phyloP scores from a whole-genome alignment of 1,140 invertebrate species.

The Pachyrhynchus sulphureomaculatus region DNA sequence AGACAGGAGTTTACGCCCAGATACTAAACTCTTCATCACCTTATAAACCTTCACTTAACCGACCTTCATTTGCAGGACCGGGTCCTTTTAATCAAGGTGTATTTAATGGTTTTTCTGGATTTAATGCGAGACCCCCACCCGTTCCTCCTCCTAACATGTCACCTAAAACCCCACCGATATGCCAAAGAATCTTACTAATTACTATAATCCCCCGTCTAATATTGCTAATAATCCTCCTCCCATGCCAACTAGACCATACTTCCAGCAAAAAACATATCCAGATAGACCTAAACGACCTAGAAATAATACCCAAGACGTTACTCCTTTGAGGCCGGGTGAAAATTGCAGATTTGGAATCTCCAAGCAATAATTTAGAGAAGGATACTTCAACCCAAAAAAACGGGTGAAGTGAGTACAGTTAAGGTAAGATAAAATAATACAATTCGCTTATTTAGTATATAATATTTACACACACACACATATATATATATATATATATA shows the following conservation, averaged over 20 bases:
- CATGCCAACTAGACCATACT: conserved; percentile 26
- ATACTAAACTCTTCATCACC: conserved; percentile 53
- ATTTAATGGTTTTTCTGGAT: conserved; percentile 11
- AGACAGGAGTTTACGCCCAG: conserved; percentile 70
- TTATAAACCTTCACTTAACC: conserved; percentile 36
- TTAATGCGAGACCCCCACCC: conserved; percentile 19
- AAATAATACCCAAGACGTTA: conserved; percentile 13
- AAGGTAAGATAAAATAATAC: no score
- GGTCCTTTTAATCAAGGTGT: conserved; percentile 3
- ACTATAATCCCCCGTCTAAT: conserved; percentile 29
- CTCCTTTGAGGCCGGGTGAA: conserved; percentile 17
- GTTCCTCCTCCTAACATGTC: conserved; percentile 10
- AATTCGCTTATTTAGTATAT: no score
- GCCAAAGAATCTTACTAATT: background rate
- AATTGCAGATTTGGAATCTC: background rate
- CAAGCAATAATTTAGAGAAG: conserved; percentile 16
- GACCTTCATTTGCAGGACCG: conserved; percentile 18
- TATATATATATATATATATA: no score
- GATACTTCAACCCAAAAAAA: background rate
- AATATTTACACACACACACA: no score
- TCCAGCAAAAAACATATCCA: conserved; percentile 38
- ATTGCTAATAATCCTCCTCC: conserved; percentile 34
- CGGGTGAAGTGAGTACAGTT: no score
- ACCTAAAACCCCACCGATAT: conserved; percentile 13
- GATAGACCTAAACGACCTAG: conserved; percentile 25